phyloP scores from a whole-genome alignment of 2,797 vertebrate genomes.

The Dromococcyx pavoninus region DNA sequence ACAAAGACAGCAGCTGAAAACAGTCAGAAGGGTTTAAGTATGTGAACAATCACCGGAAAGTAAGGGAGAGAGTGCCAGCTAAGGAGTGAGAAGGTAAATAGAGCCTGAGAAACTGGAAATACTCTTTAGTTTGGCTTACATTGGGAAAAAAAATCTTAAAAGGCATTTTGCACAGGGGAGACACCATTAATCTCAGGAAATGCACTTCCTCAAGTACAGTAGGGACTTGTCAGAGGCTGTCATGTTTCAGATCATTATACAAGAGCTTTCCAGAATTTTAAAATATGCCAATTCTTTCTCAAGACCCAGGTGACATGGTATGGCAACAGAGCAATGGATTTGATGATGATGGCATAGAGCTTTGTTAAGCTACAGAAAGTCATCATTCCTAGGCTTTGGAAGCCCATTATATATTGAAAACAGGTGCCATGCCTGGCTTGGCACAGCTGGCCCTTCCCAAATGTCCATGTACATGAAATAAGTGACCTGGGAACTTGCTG shows the following conservation, averaged over 20 bases:
- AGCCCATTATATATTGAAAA: background rate
- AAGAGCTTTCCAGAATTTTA: slow-evolving; percentile 25
- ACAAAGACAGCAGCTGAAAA: slow-evolving; percentile 63
- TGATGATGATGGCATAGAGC: background rate
- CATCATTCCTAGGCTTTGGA: background rate
- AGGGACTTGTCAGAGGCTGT: slow-evolving; percentile 8
- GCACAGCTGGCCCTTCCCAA: background rate
- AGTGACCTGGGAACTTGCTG: background rate
- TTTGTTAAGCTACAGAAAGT: background rate
- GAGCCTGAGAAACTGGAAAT: slow-evolving; percentile 66
- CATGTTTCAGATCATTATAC: slow-evolving; percentile 1
- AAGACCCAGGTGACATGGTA: background rate
- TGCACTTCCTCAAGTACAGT: slow-evolving; percentile 31
- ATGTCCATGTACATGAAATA: background rate
- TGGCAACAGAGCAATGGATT: background rate
- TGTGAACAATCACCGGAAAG: slow-evolving; percentile 68
- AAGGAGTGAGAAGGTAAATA: slow-evolving; percentile 63
- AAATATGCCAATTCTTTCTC: background rate
- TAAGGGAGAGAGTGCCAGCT: slow-evolving; percentile 7
- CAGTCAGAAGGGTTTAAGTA: slow-evolving; percentile 65
- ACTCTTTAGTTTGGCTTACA: slow-evolving; percentile 57
- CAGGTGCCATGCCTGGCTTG: background rate
- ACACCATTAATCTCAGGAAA: slow-evolving; percentile 40
- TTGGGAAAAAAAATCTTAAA: slow-evolving; percentile 23
- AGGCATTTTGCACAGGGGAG: slow-evolving; percentile 11